These are phyloP conservation scores for Nannospalax galili DNA, from an alignment of 2,113 vertebrate genomes.

Conservation along the genomic window DNA sequence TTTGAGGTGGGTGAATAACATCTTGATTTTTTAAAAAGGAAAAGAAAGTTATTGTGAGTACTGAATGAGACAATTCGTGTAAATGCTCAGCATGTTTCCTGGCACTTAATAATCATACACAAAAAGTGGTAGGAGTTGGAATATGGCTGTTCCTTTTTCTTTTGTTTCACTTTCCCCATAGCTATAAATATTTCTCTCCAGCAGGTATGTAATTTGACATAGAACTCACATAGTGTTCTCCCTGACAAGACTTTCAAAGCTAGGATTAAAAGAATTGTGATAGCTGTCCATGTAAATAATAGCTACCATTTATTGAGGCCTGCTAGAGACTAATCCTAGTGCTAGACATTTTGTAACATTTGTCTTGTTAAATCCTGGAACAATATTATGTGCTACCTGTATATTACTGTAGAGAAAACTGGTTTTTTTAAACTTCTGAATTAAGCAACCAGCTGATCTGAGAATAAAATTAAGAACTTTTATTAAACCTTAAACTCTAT, in stretches of 20 bases:
- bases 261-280: not conserved
- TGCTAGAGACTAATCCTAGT: not conserved
- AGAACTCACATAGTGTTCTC: not conserved
- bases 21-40: not conserved
- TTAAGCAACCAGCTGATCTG: slow-evolving; percentile 12
- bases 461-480: slow-evolving; percentile 20
- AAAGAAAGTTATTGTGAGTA: not conserved
- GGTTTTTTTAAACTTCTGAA: not conserved
- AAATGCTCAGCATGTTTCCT: not conserved
- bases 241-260: slow-evolving; percentile 33
- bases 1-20: not conserved
- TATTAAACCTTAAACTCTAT: not conserved
- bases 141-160: not conserved
- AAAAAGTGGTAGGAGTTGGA: not conserved
- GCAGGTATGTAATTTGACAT: not conserved
- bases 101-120: not conserved
- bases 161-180: not conserved
- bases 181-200: not conserved
- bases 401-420: slow-evolving; percentile 6
- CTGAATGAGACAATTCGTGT: not conserved
- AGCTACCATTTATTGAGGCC: not conserved
- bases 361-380: not conserved
- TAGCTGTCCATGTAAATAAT: not conserved
- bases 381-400: not conserved
- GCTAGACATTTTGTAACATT: not conserved